phyloP scores from a whole-genome alignment of 2,113 vertebrate species.

The Cepphus grylle region DNA sequence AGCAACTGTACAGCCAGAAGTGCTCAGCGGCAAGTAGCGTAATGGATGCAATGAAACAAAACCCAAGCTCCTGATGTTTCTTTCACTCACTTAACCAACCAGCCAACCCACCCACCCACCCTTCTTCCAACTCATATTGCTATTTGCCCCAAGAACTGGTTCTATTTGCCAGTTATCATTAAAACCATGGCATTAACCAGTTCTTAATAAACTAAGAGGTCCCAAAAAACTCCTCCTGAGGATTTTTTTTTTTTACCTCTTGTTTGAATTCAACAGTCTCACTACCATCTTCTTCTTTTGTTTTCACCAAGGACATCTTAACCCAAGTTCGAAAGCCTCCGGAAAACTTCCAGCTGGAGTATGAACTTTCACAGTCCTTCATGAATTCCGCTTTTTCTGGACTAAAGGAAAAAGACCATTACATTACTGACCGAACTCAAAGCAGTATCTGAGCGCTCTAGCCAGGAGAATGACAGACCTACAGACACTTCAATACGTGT shows the following conservation, averaged over 20 bases:
- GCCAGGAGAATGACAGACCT: neutral
- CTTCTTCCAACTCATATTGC: neutral
- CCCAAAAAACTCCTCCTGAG: neutral
- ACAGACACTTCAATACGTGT: neutral
- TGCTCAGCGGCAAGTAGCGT: neutral
- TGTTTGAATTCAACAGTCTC: constrained; percentile 91
- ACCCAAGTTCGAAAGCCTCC: constrained; percentile 98
- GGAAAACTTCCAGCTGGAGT: constrained; percentile 96
- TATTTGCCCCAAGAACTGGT: neutral
- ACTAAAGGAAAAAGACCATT: constrained; percentile 59
- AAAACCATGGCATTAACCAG: neutral
- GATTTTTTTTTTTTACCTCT: constrained; percentile 76
- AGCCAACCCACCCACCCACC: neutral
- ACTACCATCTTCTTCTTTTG: constrained; percentile 83
- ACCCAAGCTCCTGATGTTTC: neutral
- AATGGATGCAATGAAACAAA: neutral
- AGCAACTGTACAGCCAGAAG: neutral
- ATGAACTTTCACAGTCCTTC: constrained; percentile 92
- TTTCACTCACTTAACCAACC: neutral
- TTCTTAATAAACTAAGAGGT: neutral
- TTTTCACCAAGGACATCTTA: constrained; percentile 95
- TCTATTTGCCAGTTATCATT: neutral
- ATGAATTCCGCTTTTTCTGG: constrained; percentile 84
- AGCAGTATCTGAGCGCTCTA: neutral
- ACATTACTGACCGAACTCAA: neutral